Evolutionary conservation across 2,888 invertebrate genomes (phyloP).

Genomic region (Cyaniris semiargus): DNA sequence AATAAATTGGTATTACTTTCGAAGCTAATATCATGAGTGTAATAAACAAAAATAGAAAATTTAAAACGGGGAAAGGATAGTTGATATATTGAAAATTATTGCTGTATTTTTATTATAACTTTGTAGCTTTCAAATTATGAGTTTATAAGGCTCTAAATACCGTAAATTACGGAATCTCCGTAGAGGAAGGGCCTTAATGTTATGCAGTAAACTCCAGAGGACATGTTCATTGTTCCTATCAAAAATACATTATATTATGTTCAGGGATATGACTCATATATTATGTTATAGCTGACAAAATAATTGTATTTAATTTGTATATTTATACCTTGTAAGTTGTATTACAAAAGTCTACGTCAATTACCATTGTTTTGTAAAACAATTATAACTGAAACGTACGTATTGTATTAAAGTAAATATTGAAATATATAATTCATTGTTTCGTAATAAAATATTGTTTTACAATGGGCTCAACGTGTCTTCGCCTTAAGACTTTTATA

Average conservation of each 20-base stretch:
- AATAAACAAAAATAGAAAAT: too few relatives aligned
- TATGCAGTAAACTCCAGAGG: too few relatives aligned
- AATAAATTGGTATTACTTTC: too few relatives aligned
- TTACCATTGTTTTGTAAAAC: constrained; percentile 21
- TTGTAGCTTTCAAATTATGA: too few relatives aligned
- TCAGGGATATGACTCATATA: not conserved
- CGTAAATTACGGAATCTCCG: too few relatives aligned
- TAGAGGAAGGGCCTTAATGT: too few relatives aligned
- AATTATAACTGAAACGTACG: not conserved
- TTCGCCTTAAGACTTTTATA: constrained; percentile 22
- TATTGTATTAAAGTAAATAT: constrained; percentile 22
- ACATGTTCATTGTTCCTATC: not conserved
- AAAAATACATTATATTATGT: not conserved
- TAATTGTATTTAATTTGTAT: not conserved
- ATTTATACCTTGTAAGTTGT: not conserved
- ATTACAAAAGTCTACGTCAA: constrained; percentile 24
- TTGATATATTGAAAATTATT: too few relatives aligned
- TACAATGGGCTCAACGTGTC: not conserved
- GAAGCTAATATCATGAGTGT: too few relatives aligned
- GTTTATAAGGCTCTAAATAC: too few relatives aligned
- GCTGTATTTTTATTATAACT: too few relatives aligned
- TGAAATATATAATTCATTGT: constrained; percentile 19
- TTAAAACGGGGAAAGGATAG: too few relatives aligned
- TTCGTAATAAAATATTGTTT: not conserved
- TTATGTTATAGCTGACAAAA: not conserved